Evolutionary conservation across 2,888 invertebrate species (phyloP), one percentile per base, ranked within the genome.

Genomic region (Didymodactylos carnosus): DNA sequence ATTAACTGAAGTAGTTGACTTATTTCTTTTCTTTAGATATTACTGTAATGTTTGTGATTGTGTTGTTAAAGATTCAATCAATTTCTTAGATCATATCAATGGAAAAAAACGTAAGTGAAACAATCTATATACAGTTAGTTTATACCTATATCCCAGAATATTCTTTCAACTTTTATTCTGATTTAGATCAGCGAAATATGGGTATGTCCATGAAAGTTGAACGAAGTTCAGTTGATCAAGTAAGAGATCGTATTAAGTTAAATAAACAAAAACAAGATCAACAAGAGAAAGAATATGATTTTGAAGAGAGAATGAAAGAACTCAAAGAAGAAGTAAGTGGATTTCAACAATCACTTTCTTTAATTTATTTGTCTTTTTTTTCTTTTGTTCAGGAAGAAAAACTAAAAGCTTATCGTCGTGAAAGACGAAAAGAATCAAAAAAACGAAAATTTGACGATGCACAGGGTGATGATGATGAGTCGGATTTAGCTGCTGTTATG

Each of bases 11-110:
- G 73, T 69, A 75, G 51, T 69, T 72, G 75, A 77, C 73, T 74
- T 72, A 76, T 39, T 82, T 82, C 25, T 80, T 87, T 87, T 71
- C 6, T 53, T 53, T 53, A 53, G 53, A 1, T 98, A 97, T 82
- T 98, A 97, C 82, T 99, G 98, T 86, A 95, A 99, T 88, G 95
- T 97, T 0, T 98, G 98, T 80, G 98, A 99, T 83, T 99, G 98
- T 86, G 94, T 97, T 77, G 95, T 99, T 39, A 99, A 98, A 84
- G 97, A 99, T 85, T 95, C 94, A 0, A 98, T 99, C 76, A 99
- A 99, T 82, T 99, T 97, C 81, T 85, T 99, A 80, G 98, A 99
- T 82, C 98, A 98, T 83, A 97, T 99, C 80, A 98, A 98, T 89
- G 98, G 98, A 78, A 98, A 97, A 80, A 98, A 97, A 86, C 98